A percentile compares a stretch with the other conserved stretches of the same genome.
Conservation (phyloP, 53 echinoderm and acorn worm genomes). For the Arbacia lixula region DNA sequence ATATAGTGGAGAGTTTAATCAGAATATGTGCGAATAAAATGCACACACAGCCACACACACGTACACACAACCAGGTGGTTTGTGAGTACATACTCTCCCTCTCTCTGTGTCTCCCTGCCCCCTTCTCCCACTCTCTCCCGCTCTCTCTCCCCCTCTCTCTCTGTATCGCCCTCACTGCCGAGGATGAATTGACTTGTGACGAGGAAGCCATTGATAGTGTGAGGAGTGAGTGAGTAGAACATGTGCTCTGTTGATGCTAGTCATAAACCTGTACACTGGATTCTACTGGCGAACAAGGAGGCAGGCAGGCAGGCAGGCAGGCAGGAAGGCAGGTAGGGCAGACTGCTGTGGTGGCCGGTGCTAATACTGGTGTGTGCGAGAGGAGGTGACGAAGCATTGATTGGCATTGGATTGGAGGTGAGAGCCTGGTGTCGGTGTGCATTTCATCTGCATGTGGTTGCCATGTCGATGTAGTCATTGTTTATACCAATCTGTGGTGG, state of each 20-base stretch:
- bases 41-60: neutral
- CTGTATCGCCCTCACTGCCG: constrained; percentile 22
- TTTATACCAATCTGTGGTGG: too few species aligned
- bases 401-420: constrained; percentile 20
- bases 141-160: neutral
- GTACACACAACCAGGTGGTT: constrained; percentile 23
- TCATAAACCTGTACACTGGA: constrained; percentile 28
- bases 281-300: too few species aligned
- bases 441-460: constrained; percentile 40
- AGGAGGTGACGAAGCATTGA: constrained; percentile 12
- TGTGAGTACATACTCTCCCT: neutral
- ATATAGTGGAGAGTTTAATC: neutral
- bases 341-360: neutral
- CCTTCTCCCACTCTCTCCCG: neutral
- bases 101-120: neutral
- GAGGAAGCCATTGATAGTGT: constrained; percentile 37
- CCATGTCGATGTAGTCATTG: constrained; percentile 27
- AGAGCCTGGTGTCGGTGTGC: neutral
- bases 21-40: too few species aligned
- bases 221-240: constrained; percentile 43
- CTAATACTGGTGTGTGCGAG: neutral
- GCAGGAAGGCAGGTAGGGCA: neutral
- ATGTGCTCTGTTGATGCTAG: constrained; percentile 32
- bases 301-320: neutral
- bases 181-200: constrained; percentile 41